A percentile compares a stretch with the other conserved stretches of the same genome.
Conservation (phyloP, 2,797 vertebrate species). For the Crenuchus spilurus region DNA sequence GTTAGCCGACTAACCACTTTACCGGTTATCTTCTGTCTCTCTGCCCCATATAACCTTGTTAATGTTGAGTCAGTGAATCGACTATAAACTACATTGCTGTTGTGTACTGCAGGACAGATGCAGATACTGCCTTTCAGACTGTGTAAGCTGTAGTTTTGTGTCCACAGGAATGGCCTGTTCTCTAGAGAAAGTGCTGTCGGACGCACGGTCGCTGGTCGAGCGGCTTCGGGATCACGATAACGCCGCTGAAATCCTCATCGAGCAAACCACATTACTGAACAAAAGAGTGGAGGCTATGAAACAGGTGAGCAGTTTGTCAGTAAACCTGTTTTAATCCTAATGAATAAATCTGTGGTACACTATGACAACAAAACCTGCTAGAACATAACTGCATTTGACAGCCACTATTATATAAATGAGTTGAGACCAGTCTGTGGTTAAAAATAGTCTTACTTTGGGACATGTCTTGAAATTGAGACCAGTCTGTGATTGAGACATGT, state of each 20-base stretch:
- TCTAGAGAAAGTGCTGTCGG: constrained; percentile 93
- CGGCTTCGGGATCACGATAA: constrained; percentile 93
- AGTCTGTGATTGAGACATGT: too few relatives aligned
- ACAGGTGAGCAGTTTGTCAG: constrained; percentile 83
- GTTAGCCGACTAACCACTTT: neutral
- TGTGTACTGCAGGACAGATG: too few relatives aligned
- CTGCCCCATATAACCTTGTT: neutral
- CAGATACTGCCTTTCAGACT: neutral
- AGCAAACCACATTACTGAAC: constrained; percentile 94
- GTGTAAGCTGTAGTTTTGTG: neutral
- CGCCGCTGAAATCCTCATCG: constrained; percentile 93
- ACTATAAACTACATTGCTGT: too few relatives aligned
- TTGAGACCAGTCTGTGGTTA: too few relatives aligned
- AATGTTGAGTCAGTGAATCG: too few relatives aligned
- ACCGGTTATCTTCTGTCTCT: neutral
- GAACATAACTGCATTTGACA: too few relatives aligned
- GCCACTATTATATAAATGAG: too few relatives aligned
- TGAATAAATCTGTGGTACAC: too few relatives aligned
- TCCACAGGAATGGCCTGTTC: constrained; percentile 89
- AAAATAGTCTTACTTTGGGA: too few relatives aligned
- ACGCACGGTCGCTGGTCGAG: constrained; percentile 94
- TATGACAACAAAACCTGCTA: too few relatives aligned
- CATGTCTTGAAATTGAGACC: too few relatives aligned
- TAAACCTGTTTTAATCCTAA: too few relatives aligned
- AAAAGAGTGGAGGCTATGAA: constrained; percentile 97